Evolutionary conservation across 2,113 vertebrate genomes (phyloP), one percentile per base, ranked within the genome.

Genomic region (Lontra canadensis): DNA sequence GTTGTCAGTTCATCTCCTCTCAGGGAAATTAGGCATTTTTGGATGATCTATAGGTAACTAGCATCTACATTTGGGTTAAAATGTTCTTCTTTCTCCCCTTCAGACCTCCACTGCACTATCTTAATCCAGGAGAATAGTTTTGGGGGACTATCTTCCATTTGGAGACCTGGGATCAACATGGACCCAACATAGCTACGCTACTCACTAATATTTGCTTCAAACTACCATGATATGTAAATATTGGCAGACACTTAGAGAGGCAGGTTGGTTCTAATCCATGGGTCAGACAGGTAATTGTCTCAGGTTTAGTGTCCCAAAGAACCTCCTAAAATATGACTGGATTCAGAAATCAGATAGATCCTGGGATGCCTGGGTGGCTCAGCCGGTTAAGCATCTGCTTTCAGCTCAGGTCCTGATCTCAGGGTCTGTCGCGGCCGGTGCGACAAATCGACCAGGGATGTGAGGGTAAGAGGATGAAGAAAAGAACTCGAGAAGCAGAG

Each of bases 281-380:
- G 65, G 15, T 31, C 29, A 91, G 17, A 34, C 59, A 34, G 17
- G 26, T 49, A 29, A 86, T 26, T 31, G 14, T 93, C 90, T 91
- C 59, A 89, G 57, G 4, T 59, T 89, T 59, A 88, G 23, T 65
- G 20, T 95, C 34, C 10, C 8, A 74, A 83, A 93, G 12, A 87
- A 13, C 9, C 52, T 90, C 21, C 39, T 81, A 88, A 94, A 90
- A 59, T 86, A 90, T 85, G 47, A 84, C 44, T 52, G 10, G 4
- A 87, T 78, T 84, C 42, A 76, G 26, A 94, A 96, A 39, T 49
- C 36, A 81, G 39, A 96, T 80, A 69, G 49, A 92, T 79, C 39
- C 42, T 61, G 31, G 63, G 6, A 34, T 67, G 29, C 63, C 31
- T 67, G 63, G 14, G 31, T 67, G 14, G 31, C 31, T 34, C 63